A percentile compares a stretch with the other conserved stretches of the same genome.
These are phyloP conservation scores for Cladorhizidae sp. DNA, from an alignment of 37 sponge, comb jelly and placozoan species.

Conservation along the genomic window DNA sequence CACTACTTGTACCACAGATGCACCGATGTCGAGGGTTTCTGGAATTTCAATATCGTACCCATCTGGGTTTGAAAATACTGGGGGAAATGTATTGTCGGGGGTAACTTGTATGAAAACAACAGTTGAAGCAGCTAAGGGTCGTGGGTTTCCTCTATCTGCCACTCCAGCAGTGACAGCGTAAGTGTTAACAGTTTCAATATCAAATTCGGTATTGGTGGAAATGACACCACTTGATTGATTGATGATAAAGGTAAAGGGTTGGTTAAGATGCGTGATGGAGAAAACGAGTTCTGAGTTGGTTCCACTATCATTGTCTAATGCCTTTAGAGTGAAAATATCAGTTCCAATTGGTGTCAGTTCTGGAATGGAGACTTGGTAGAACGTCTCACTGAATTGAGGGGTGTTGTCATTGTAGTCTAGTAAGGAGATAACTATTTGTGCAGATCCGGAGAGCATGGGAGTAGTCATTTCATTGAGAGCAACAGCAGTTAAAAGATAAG, in stretches of 20 bases:
- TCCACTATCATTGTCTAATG: constrained; percentile 69
- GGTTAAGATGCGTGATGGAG: constrained; percentile 40
- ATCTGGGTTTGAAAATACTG: constrained; percentile 41
- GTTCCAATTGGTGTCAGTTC: constrained; percentile 43
- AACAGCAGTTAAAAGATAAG: constrained; percentile 28
- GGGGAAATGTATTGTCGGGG: constrained; percentile 55
- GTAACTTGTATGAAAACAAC: constrained; percentile 35
- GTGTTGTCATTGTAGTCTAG: constrained; percentile 72
- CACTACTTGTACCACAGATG: constrained; percentile 27
- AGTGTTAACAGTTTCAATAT: background rate
- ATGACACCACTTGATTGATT: constrained; percentile 54
- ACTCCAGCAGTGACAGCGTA: constrained; percentile 46
- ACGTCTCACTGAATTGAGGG: constrained; percentile 52
- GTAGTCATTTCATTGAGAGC: constrained; percentile 30
- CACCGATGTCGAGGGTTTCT: constrained; percentile 43
- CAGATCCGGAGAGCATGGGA: constrained; percentile 20
- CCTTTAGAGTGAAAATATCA: constrained; percentile 39
- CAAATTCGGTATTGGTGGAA: constrained; percentile 22
- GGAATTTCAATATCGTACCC: constrained; percentile 45
- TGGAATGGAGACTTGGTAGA: constrained; percentile 32
- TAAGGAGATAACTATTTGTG: constrained; percentile 33
- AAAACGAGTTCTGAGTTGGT: constrained; percentile 66
- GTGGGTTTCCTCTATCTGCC: constrained; percentile 70
- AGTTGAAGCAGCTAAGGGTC: constrained; percentile 25
- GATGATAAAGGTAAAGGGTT: constrained; percentile 43